These are phyloP conservation scores for Trissolcus basalis DNA, from an alignment of 1,140 invertebrate genomes.

Conservation along the genomic window DNA sequence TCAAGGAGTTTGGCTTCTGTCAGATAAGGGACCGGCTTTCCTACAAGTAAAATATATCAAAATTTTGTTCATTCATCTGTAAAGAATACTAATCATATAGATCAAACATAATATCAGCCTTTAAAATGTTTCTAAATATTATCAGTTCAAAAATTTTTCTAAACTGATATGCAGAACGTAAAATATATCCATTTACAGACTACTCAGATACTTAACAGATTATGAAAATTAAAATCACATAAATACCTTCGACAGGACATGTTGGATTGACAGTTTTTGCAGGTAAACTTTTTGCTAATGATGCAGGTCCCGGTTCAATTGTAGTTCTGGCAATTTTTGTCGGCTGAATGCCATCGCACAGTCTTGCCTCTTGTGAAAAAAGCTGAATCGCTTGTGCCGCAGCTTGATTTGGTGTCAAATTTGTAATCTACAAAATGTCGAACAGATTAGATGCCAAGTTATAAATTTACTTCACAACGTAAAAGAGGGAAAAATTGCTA, in stretches of 20 bases:
- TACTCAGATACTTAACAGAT: no score
- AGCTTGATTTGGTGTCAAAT: slow-evolving; percentile 89
- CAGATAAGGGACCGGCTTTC: slow-evolving; percentile 77
- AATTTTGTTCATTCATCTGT: background rate
- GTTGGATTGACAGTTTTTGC: slow-evolving; percentile 75
- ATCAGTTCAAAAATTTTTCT: no score
- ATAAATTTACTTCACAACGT: no score
- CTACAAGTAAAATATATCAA: slow-evolving; percentile 57
- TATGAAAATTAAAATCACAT: no score
- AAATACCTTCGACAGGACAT: slow-evolving; percentile 72
- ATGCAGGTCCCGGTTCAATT: slow-evolving; percentile 74
- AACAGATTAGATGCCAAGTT: no score
- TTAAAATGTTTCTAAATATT: no score
- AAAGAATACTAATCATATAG: no score
- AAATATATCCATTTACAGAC: no score
- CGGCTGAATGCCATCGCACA: slow-evolving; percentile 85
- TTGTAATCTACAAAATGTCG: slow-evolving; percentile 78
- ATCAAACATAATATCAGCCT: no score
- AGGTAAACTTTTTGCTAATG: slow-evolving; percentile 78
- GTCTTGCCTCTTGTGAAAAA: slow-evolving; percentile 87
- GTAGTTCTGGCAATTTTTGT: slow-evolving; percentile 84
- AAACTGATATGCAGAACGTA: no score
- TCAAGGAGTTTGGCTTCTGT: slow-evolving; percentile 81
- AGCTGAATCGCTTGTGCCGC: slow-evolving; percentile 91
- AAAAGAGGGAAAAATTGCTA: slow-evolving; percentile 7